A percentile compares a stretch with the other conserved stretches of the same genome.
Evolutionary conservation across 2,888 invertebrate genomes (phyloP).

Genomic region (Odontocerum albicorne): DNA sequence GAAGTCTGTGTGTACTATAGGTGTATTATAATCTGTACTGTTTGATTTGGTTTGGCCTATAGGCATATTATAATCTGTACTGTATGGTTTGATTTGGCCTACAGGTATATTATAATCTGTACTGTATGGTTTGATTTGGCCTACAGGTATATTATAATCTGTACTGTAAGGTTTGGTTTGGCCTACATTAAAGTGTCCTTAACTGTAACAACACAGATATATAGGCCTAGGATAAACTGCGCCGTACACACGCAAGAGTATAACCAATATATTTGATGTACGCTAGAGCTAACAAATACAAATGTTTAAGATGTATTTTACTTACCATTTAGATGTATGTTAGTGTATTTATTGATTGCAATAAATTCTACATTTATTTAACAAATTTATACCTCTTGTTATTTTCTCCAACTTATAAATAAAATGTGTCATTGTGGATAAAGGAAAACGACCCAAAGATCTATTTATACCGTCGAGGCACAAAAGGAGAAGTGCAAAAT

Average conservation of each 20-base stretch:
- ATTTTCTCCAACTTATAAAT: background rate
- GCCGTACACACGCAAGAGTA: too few relatives aligned
- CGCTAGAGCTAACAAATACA: conserved; percentile 41
- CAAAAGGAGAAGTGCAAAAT: too few relatives aligned
- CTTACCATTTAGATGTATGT: conserved; percentile 32
- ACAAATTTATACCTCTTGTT: conserved; percentile 22
- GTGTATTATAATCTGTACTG: too few relatives aligned
- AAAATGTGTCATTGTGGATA: background rate
- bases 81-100: too few relatives aligned
- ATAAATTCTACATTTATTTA: conserved; percentile 30
- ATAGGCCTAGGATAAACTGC: conserved; percentile 22
- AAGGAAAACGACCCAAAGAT: too few relatives aligned
- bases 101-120: conserved; percentile 3
- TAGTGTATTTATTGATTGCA: conserved; percentile 55
- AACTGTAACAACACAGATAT: conserved; percentile 18
- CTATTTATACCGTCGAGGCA: too few relatives aligned
- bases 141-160: conserved; percentile 4
- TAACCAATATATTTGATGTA: conserved; percentile 12
- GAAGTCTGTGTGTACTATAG: too few relatives aligned
- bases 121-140: conserved; percentile 2
- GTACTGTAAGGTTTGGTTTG: conserved; percentile 3
- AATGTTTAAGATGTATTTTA: conserved; percentile 43
- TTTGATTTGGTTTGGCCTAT: too few relatives aligned
- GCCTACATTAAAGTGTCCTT: conserved; percentile 17
- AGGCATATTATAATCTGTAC: too few relatives aligned